phyloP scores from a whole-genome alignment of 2,888 invertebrate genomes.

The Eudemis profundana region DNA sequence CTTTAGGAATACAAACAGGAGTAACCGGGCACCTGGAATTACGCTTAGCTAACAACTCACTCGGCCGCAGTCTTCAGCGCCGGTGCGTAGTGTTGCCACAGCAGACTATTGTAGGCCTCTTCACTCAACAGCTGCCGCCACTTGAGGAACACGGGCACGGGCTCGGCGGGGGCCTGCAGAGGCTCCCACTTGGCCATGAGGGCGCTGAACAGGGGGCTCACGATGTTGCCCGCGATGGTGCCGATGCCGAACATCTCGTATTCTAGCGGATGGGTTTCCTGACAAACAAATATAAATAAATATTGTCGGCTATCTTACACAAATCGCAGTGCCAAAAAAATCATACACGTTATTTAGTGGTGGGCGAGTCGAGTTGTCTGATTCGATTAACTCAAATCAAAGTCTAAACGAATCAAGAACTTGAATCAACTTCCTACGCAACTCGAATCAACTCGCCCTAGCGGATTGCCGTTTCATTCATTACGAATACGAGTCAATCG shows the following conservation, averaged over 20 bases:
- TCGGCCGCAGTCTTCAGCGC: slow-evolving; percentile 89
- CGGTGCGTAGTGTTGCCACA: slow-evolving; percentile 98
- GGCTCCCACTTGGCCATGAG: slow-evolving; percentile 93
- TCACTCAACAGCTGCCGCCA: slow-evolving; percentile 89
- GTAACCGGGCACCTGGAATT: no score
- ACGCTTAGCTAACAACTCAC: no score
- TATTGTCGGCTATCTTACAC: background rate
- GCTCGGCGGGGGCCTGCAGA: slow-evolving; percentile 87
- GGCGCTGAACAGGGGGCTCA: slow-evolving; percentile 92
- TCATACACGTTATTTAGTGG: no score
- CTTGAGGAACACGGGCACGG: slow-evolving; percentile 87
- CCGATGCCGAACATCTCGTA: slow-evolving; percentile 94
- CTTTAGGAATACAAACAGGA: slow-evolving; percentile 1
- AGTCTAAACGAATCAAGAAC: no score
- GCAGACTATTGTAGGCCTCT: slow-evolving; percentile 91
- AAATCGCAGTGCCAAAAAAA: no score
- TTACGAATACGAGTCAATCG: no score
- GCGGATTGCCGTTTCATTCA: no score
- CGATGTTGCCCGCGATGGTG: slow-evolving; percentile 92
- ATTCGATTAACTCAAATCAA: no score
- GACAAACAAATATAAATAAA: slow-evolving; percentile 16
- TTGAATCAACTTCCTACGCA: no score
- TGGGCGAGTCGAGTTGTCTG: no score
- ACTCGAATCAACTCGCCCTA: no score
- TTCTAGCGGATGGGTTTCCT: slow-evolving; percentile 81